Evolutionary conservation across 2,888 invertebrate species (phyloP).

Genomic region (Napeogenes inachia): DNA sequence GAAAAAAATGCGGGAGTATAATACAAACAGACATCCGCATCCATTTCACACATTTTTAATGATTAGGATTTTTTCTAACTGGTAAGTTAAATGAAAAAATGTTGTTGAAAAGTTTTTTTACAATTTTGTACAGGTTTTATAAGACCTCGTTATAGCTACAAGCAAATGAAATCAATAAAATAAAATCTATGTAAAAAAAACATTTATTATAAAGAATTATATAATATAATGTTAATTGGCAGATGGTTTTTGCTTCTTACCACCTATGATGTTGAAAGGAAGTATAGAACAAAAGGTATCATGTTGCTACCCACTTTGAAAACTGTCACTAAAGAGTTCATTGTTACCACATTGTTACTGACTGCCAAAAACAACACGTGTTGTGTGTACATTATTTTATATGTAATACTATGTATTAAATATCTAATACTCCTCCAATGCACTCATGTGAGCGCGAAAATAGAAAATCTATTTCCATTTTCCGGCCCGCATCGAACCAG

Average conservation of each 20-base stretch:
- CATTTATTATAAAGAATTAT: not conserved
- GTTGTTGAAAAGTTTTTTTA: no score
- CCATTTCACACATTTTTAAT: no score
- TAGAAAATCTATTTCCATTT: conserved; percentile 28
- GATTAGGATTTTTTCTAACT: no score
- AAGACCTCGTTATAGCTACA: no score
- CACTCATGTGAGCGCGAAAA: conserved; percentile 15
- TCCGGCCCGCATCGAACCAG: conserved; percentile 1
- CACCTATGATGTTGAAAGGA: not conserved
- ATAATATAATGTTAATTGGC: not conserved
- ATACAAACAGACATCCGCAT: no score
- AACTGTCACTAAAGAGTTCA: conserved; percentile 34
- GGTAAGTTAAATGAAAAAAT: no score
- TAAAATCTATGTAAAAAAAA: no score
- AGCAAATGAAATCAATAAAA: no score
- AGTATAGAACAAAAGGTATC: conserved; percentile 12
- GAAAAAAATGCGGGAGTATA: no score
- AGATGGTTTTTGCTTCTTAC: not conserved
- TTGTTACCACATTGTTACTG: conserved; percentile 10
- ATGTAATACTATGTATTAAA: conserved; percentile 14
- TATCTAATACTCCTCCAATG: conserved; percentile 3
- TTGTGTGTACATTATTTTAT: conserved; percentile 13
- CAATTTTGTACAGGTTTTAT: no score
- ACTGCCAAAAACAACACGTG: conserved; percentile 22
- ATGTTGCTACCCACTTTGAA: conserved; percentile 39